Evolutionary conservation across 2,888 invertebrate genomes (phyloP).

Genomic region (Lepidochrysops patricia): DNA sequence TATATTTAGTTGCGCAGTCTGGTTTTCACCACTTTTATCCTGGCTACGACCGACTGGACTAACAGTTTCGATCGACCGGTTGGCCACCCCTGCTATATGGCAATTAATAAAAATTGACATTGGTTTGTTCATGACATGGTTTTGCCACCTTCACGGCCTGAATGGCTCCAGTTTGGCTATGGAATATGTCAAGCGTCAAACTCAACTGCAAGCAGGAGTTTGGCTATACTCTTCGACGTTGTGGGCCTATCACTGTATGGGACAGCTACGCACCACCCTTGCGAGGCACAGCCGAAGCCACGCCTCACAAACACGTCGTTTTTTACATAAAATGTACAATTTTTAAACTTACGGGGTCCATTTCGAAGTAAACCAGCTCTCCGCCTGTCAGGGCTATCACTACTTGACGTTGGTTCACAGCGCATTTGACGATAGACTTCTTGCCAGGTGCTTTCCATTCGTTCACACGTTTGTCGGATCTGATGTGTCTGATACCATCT

Average conservation of each 20-base stretch:
- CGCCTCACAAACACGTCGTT: constrained; percentile 51
- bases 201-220: constrained; percentile 72
- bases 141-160: constrained; percentile 74
- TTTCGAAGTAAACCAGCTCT: constrained; percentile 98
- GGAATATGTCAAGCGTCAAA: constrained; percentile 81
- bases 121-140: constrained; percentile 79
- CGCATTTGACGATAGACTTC: constrained; percentile 97
- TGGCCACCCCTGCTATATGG: no score
- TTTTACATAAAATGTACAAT: background rate
- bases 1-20: no score
- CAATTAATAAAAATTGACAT: background rate
- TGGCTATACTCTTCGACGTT: constrained; percentile 76
- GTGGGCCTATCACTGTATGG: constrained; percentile 68
- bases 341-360: constrained; percentile 91
- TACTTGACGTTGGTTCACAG: constrained; percentile 98
- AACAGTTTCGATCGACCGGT: no score
- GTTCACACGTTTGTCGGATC: constrained; percentile 97
- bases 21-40: no score
- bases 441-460: constrained; percentile 99
- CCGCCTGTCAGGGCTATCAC: constrained; percentile 98
- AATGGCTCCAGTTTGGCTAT: constrained; percentile 81
- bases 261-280: constrained; percentile 67
- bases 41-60: no score
- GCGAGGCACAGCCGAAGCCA: constrained; percentile 39
- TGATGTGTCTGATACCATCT: constrained; percentile 98